Evolutionary conservation across 2,888 invertebrate genomes (phyloP), one percentile per base, ranked within the genome.

Genomic region (Operophtera brumata): DNA sequence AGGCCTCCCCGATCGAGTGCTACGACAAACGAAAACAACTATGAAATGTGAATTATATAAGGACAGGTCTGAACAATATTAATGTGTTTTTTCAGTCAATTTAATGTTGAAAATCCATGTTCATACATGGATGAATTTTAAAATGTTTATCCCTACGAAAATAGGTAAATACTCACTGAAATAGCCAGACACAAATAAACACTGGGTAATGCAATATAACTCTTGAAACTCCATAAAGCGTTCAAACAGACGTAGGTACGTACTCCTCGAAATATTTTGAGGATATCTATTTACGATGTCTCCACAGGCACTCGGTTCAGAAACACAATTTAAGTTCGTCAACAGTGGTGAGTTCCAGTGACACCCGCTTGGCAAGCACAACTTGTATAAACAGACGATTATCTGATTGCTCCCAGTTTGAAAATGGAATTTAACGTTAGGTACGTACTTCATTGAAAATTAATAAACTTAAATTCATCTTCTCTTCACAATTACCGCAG

Each of bases 271-370:
- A 76, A 76, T 71, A 74, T 75, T 75, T 69, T 62, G 57, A 62
- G 55, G 54, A 65, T 68, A 59, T 70, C 73, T 69, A 68, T 70
- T 72, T 75, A 73, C 62, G 64, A 68, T 73, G 75, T 78, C 71
- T 70, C 59, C 59, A 67, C 76, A 78, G 78, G 59, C 66, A 69
- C 64, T 67, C 62, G 66, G 65, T 70, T 67, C 65, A 71, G 74
- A 78, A 83, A 82, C 75, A 82, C 80, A 83, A 83, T 84, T 84
- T 81, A 83, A 83, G 80, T 83, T 83, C 70, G 80, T 78, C 80
- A 83, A 81, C 78, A 80, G 69, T 57, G 69, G 72, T n/a, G n/a
- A n/a, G 69, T 73, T 71, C 69, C 68, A 67, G 64, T 62, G 65
- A 65, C 68, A 59, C 58, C 61, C 54, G 52, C 52, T 61, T 53